A percentile compares a stretch with the other conserved stretches of the same genome.
Evolutionary conservation across 2,113 vertebrate genomes (phyloP).

Genomic region (Limnothrissa miodon): DNA sequence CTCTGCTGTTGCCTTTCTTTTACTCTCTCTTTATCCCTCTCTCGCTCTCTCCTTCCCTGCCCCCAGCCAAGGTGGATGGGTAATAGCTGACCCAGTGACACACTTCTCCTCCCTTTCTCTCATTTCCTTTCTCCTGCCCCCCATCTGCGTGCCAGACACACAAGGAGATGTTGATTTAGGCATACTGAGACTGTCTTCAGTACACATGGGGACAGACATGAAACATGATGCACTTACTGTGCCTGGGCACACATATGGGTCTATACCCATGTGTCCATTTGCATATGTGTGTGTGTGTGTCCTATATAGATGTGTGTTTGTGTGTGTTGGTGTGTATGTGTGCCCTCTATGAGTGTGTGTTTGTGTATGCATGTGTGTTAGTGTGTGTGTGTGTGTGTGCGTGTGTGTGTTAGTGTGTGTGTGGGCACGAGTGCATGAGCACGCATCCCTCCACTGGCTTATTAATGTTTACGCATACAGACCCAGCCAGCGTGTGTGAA

Average conservation of each 20-base stretch:
- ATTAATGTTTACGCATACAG: conserved; percentile 55
- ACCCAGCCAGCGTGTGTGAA: conserved; percentile 51
- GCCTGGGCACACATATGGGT: neutral
- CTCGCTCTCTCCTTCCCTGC: neutral
- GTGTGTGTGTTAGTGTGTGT: conserved; percentile 34
- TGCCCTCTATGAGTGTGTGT: conserved; percentile 14
- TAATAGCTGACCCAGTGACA: conserved; percentile 66
- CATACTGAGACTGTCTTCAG: conserved; percentile 20
- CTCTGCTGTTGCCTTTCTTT: neutral
- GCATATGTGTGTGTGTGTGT: conserved; percentile 26
- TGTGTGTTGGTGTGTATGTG: neutral
- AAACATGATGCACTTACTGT: neutral
- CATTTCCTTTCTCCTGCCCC: conserved; percentile 2
- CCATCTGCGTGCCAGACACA: conserved; percentile 60
- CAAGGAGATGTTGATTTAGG: conserved; percentile 36
- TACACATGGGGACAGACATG: conserved; percentile 25
- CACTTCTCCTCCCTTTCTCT: conserved; percentile 50
- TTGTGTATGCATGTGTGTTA: neutral
- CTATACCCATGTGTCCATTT: conserved; percentile 5
- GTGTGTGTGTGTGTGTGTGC: neutral
- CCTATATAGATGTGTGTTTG: neutral
- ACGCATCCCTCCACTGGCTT: conserved; percentile 55
- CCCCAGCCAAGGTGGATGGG: conserved; percentile 43
- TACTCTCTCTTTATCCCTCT: neutral
- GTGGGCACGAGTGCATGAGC: conserved; percentile 35